phyloP scores from a whole-genome alignment of 2,113 vertebrate species.

The Peucedramus taeniatus region DNA sequence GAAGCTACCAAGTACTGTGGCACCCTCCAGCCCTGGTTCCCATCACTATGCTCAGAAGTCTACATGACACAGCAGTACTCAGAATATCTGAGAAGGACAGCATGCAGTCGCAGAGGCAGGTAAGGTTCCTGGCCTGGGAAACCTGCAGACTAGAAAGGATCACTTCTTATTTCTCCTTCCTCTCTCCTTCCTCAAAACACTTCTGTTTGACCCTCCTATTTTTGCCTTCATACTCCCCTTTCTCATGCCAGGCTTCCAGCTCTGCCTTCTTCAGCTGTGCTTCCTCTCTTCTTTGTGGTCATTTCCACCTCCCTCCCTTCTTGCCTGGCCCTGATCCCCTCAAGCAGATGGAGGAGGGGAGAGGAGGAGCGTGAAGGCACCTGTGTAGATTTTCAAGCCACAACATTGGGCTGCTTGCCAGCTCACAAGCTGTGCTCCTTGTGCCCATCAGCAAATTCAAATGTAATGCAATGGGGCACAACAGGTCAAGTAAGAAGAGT shows the following conservation, averaged over 20 bases:
- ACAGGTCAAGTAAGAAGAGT: not conserved
- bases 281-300: not conserved
- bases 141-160: not conserved
- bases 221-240: not conserved
- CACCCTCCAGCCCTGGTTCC: not conserved
- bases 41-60: not conserved
- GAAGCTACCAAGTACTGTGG: not conserved
- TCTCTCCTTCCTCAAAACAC: not conserved
- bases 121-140: not conserved
- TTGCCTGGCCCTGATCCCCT: not conserved
- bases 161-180: not conserved
- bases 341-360: not conserved
- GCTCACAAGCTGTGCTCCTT: not conserved
- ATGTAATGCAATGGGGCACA: not conserved
- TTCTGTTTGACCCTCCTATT: not conserved
- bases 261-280: not conserved
- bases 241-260: not conserved
- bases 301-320: not conserved
- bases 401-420: not conserved
- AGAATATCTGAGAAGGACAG: not conserved
- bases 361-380: not conserved
- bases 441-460: not conserved
- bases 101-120: not conserved
- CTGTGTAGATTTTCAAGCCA: not conserved
- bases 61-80: not conserved